Evolutionary conservation across 2,113 vertebrate species (phyloP).

Genomic region (Ahaetulla prasina): DNA sequence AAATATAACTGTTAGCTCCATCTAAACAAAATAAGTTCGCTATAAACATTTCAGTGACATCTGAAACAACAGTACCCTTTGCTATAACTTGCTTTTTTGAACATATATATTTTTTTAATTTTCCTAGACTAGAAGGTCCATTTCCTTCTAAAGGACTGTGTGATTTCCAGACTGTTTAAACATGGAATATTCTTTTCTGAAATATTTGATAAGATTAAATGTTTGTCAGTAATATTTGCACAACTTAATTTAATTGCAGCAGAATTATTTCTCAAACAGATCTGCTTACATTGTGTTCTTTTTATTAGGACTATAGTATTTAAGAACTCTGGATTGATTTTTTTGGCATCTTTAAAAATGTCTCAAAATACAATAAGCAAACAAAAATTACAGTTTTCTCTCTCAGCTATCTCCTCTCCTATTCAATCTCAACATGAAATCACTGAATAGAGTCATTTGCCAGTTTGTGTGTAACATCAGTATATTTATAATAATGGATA

Average conservation of each 20-base stretch:
- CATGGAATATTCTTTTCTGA: background rate
- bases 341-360: background rate
- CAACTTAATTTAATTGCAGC: background rate
- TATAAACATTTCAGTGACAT: background rate
- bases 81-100: background rate
- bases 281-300: background rate
- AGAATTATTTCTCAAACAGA: background rate
- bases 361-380: background rate
- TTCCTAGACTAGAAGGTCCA: background rate
- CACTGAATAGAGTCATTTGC: background rate
- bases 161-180: background rate
- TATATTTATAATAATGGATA: background rate
- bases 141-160: background rate
- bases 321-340: background rate
- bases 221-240: background rate
- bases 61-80: background rate
- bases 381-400: background rate
- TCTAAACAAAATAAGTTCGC: background rate
- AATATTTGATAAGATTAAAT: constrained; percentile 2
- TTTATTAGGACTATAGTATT: background rate
- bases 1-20: background rate
- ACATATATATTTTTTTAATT: background rate
- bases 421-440: background rate
- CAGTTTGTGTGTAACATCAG: background rate
- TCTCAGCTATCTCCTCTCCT: background rate